Percentiles rank a stretch among this genome's conserved stretches.
Evolutionary conservation across 1,140 invertebrate genomes (phyloP).

Genomic region (Pseudomyrmex cubaensis): DNA sequence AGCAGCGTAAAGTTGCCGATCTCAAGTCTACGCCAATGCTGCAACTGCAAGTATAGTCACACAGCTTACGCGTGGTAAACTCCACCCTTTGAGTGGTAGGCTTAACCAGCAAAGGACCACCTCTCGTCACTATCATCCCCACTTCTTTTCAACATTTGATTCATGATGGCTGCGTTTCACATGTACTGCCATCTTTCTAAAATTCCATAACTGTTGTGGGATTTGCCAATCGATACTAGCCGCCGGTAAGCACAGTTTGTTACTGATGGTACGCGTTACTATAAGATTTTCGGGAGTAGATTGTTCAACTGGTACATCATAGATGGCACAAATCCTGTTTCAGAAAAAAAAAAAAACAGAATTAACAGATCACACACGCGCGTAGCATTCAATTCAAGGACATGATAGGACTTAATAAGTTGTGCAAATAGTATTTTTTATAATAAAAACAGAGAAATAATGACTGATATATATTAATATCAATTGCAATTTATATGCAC

Average conservation of each 20-base stretch:
- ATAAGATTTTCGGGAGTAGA: not conserved
- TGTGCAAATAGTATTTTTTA: no score
- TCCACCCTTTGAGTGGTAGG: constrained; percentile 76
- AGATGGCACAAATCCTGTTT: constrained; percentile 65
- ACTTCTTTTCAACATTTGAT: constrained; percentile 72
- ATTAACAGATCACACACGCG: not conserved
- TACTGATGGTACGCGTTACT: constrained; percentile 25
- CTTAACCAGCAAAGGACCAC: constrained; percentile 73
- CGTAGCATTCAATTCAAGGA: no score
- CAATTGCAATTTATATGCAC: not conserved
- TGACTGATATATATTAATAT: no score
- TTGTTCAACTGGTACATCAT: constrained; percentile 3
- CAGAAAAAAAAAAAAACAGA: not conserved
- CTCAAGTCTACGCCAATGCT: constrained; percentile 68
- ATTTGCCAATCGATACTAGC: constrained; percentile 2
- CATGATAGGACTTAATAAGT: no score
- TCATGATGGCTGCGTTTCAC: constrained; percentile 78
- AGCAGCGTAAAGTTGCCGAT: no score
- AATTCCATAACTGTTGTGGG: constrained; percentile 9
- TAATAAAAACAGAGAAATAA: no score
- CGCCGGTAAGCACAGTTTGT: not conserved
- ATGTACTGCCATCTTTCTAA: constrained; percentile 66
- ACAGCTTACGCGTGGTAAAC: constrained; percentile 64
- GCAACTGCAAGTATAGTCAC: constrained; percentile 57
- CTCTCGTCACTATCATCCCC: constrained; percentile 70